These are phyloP conservation scores for Caretta caretta DNA, from an alignment of 2,113 vertebrate genomes.

Conservation along the genomic window DNA sequence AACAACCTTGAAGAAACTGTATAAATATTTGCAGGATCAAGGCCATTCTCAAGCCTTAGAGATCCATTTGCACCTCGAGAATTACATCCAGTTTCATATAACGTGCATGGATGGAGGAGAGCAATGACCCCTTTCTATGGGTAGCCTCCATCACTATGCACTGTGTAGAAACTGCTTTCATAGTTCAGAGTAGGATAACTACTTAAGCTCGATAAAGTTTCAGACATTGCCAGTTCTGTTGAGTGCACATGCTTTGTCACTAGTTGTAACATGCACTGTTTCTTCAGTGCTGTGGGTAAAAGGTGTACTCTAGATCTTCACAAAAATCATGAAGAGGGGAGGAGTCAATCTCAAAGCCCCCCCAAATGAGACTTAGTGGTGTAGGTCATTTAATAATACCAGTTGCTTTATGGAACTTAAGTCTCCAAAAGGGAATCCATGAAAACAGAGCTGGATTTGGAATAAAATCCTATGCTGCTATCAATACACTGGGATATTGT, in stretches of 20 bases:
- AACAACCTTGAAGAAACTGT: accelerated
- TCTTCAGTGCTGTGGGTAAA: neutral
- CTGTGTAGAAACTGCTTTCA: neutral
- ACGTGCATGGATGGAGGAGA: accelerated
- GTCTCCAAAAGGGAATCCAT: conserved; percentile 71
- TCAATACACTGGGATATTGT: conserved; percentile 80
- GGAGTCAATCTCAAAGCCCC: conserved; percentile 47
- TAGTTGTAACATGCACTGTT: neutral
- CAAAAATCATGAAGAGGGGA: conserved; percentile 1
- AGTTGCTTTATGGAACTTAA: conserved; percentile 61
- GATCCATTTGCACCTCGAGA: neutral
- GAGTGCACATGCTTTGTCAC: neutral
- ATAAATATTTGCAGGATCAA: neutral
- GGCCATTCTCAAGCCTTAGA: neutral
- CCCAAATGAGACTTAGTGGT: conserved; percentile 48
- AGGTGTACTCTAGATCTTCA: neutral
- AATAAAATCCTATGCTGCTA: conserved; percentile 56
- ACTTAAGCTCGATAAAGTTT: accelerated
- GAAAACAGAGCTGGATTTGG: conserved; percentile 61
- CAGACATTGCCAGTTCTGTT: neutral
- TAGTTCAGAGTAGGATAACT: neutral
- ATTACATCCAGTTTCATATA: neutral
- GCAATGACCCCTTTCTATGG: neutral
- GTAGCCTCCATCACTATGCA: neutral
- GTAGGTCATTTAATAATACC: conserved; percentile 56